Evolutionary conservation across 2,113 vertebrate species (phyloP).

Genomic region (Xyliphius kryptos): DNA sequence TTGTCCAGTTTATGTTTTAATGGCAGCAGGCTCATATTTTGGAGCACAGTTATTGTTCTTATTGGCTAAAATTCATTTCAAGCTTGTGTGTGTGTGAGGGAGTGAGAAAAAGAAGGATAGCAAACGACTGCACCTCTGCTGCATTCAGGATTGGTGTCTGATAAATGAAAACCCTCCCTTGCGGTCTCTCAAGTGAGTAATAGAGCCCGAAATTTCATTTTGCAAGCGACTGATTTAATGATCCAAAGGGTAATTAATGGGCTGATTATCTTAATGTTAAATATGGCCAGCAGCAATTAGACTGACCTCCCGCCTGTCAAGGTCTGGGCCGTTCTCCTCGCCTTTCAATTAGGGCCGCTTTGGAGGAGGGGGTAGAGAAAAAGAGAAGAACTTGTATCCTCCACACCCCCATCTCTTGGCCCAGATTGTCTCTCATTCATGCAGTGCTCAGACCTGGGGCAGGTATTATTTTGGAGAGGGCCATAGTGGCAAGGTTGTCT

Average conservation of each 20-base stretch:
- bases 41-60: too few species aligned
- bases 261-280: conserved; percentile 99
- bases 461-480: conserved; percentile 41
- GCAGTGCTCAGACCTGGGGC: conserved; percentile 30
- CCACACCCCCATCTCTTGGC: conserved; percentile 44
- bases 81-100: not conserved
- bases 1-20: too few species aligned
- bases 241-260: conserved; percentile 99
- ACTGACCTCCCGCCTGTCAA: conserved; percentile 99
- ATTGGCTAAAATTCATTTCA: too few species aligned
- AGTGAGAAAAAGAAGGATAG: not conserved
- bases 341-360: conserved; percentile 95
- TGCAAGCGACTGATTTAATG: conserved; percentile 99
- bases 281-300: conserved; percentile 99
- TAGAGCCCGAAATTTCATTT: conserved; percentile 99
- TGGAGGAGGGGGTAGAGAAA: conserved; percentile 31
- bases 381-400: conserved; percentile 33
- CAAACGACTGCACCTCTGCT: conserved; percentile 41
- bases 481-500: conserved; percentile 7
- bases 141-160: conserved; percentile 78
- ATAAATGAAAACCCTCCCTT: conserved; percentile 89
- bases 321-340: conserved; percentile 87
- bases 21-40: too few species aligned
- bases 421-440: not conserved
- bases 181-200: conserved; percentile 99